Conservation (phyloP, 2,888 invertebrate species). For the Charanyca ferruginea region DNA sequence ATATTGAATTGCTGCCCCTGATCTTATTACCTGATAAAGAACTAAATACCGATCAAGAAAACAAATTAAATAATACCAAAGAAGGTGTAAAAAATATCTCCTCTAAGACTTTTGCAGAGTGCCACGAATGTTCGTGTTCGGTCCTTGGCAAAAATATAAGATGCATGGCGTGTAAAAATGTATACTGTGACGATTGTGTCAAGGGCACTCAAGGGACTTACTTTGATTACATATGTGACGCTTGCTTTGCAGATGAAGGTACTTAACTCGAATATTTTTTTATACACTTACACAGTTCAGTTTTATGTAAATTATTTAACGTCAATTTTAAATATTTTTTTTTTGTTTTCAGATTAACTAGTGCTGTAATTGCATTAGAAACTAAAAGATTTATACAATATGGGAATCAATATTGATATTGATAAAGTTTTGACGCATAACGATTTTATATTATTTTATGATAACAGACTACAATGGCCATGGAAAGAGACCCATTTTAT, state of each 20-base stretch:
- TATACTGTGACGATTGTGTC: slow-evolving; percentile 16
- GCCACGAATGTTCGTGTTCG: slow-evolving; percentile 3
- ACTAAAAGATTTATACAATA: slow-evolving; percentile 1
- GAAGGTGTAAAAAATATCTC: slow-evolving; percentile 1
- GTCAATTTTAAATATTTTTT: not conserved
- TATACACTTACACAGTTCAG: not conserved
- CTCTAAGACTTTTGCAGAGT: slow-evolving; percentile 1
- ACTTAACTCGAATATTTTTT: not conserved
- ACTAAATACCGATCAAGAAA: too few species aligned
- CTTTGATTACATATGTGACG: slow-evolving; percentile 5
- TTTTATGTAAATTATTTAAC: not conserved
- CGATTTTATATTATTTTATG: slow-evolving; percentile 9
- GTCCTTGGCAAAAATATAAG: slow-evolving; percentile 8
- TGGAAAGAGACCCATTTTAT: slow-evolving; percentile 4
- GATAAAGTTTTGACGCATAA: not conserved
- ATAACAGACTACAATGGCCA: not conserved
- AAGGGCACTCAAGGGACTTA: slow-evolving; percentile 12
- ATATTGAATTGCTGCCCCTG: too few species aligned
- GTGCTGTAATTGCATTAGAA: not conserved
- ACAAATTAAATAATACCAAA: too few species aligned
- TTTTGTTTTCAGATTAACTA: too few species aligned
- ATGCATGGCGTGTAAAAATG: slow-evolving; percentile 11
- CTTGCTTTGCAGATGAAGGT: slow-evolving; percentile 7
- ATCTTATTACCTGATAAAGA: too few species aligned
- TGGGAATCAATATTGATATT: slow-evolving; percentile 7